These are phyloP conservation scores for Daubentonia madagascariensis DNA, from an alignment of 2,113 vertebrate species.

Conservation along the genomic window DNA sequence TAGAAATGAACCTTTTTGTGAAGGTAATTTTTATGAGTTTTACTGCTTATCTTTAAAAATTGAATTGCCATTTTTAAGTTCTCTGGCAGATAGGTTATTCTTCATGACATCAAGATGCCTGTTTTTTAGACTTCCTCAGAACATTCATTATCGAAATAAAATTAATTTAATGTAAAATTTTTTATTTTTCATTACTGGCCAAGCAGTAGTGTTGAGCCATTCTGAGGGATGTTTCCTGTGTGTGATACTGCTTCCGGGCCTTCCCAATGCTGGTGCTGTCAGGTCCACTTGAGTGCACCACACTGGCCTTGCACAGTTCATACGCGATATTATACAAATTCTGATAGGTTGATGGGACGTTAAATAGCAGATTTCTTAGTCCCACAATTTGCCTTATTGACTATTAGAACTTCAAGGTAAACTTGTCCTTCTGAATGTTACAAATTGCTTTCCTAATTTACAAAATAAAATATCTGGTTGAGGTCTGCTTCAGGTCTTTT, in stretches of 20 bases:
- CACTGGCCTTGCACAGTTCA: not conserved
- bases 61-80: not conserved
- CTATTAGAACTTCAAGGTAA: not conserved
- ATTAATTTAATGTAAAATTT: conserved; percentile 6
- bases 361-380: not conserved
- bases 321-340: not conserved
- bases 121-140: not conserved
- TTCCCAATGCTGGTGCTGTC: not conserved
- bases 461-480: not conserved
- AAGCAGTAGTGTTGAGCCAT: not conserved
- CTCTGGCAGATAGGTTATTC: too few species aligned
- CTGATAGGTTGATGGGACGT: not conserved
- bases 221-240: not conserved
- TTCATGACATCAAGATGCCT: not conserved
- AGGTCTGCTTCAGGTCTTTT: not conserved
- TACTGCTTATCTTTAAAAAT: not conserved
- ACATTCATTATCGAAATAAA: not conserved
- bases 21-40: not conserved
- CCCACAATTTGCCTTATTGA: conserved; percentile 17
- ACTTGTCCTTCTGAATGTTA: not conserved
- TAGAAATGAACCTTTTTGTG: not conserved
- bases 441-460: not conserved
- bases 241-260: not conserved
- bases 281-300: not conserved
- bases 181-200: conserved; percentile 28